Conservation (phyloP, 2,113 vertebrate genomes). For the Tichodroma muraria region DNA sequence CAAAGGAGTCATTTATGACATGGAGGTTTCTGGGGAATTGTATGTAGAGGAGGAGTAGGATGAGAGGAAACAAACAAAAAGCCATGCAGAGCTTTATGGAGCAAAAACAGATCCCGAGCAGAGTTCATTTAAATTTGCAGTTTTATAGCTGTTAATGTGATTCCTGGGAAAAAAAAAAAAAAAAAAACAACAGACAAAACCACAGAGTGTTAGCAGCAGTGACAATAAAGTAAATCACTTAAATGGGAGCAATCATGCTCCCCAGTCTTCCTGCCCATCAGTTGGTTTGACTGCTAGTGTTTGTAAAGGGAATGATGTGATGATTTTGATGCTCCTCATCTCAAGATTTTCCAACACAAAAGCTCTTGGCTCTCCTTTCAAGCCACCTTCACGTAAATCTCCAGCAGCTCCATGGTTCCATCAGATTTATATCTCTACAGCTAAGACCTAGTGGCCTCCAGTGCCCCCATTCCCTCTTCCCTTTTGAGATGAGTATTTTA, state of each 20-base stretch:
- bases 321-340: neutral
- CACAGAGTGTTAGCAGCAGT: neutral
- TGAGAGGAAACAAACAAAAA: neutral
- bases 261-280: neutral
- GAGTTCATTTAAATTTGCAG: conserved; percentile 25
- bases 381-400: neutral
- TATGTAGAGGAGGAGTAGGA: neutral
- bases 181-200: neutral
- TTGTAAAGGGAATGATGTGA: neutral
- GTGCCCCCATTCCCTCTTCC: neutral
- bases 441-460: neutral
- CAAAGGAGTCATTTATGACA: neutral
- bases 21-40: neutral
- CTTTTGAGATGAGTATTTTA: neutral
- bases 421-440: neutral
- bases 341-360: neutral
- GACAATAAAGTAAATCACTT: conserved; percentile 22
- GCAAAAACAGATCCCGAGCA: neutral
- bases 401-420: neutral
- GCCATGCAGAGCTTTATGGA: neutral
- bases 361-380: neutral
- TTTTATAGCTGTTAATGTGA: conserved; percentile 12
- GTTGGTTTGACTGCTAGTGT: neutral
- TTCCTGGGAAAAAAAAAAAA: neutral
- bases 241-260: neutral